These are phyloP conservation scores for Trematomus bernacchii DNA, from an alignment of 2,797 vertebrate genomes.

Conservation along the genomic window DNA sequence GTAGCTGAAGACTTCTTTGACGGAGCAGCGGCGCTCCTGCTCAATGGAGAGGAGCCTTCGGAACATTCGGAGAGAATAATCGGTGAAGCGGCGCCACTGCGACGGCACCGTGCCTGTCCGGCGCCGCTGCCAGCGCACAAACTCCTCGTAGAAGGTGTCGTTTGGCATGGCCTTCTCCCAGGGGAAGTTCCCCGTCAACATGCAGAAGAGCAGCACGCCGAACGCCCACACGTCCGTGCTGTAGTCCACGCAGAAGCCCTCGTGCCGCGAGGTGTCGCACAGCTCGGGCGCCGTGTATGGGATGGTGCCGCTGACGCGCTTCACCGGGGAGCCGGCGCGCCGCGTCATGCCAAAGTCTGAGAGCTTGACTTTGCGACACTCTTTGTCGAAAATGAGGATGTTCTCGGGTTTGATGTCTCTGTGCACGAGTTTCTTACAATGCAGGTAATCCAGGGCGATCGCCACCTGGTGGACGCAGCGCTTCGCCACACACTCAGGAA, in stretches of 20 bases:
- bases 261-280: conserved; percentile 81
- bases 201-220: conserved; percentile 88
- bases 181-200: conserved; percentile 89
- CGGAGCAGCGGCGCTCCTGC: conserved; percentile 82
- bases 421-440: conserved; percentile 87
- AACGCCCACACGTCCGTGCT: conserved; percentile 89
- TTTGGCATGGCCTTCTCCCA: conserved; percentile 87
- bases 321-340: conserved; percentile 83
- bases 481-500: conserved; percentile 84
- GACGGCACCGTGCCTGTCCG: conserved; percentile 76
- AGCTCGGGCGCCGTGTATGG: conserved; percentile 88
- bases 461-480: conserved; percentile 88
- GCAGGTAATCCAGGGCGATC: conserved; percentile 87
- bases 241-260: conserved; percentile 85
- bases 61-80: conserved; percentile 84
- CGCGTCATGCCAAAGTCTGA: conserved; percentile 89
- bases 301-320: conserved; percentile 87
- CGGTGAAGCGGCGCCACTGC: conserved; percentile 87
- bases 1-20: conserved; percentile 85
- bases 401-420: conserved; percentile 89
- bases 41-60: conserved; percentile 83
- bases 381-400: conserved; percentile 87
- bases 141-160: conserved; percentile 87
- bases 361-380: conserved; percentile 87
- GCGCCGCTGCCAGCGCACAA: conserved; percentile 85